Percentiles rank a stretch among this genome's conserved stretches.
These are phyloP conservation scores for Philereme vetulata DNA, from an alignment of 2,888 invertebrate species.

Conservation along the genomic window DNA sequence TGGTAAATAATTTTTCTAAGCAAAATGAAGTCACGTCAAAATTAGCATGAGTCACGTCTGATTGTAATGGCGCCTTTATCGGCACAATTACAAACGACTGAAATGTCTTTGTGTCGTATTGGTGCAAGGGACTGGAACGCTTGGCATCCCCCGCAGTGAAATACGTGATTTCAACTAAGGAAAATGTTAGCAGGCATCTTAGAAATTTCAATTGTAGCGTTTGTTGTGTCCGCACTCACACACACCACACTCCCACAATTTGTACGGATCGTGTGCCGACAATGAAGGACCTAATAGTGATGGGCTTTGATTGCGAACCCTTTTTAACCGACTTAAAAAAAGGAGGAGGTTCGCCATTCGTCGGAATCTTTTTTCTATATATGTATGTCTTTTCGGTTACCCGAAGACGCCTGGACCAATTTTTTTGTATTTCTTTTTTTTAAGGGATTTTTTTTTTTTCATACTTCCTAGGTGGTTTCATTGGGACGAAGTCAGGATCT, in stretches of 20 bases:
- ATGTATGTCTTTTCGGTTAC: no score
- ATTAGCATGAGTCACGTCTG: constrained; percentile 12
- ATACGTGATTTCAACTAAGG: constrained; percentile 73
- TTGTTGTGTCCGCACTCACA: constrained; percentile 62
- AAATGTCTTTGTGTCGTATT: constrained; percentile 61
- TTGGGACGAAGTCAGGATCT: no score
- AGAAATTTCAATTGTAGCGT: constrained; percentile 80
- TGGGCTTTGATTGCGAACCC: constrained; percentile 15
- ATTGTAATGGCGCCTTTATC: constrained; percentile 47
- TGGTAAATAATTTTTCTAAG: no score
- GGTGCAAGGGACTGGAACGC: constrained; percentile 54
- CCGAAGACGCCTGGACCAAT: no score
- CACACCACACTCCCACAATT: constrained; percentile 66
- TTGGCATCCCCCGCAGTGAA: constrained; percentile 64
- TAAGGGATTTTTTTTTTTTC: no score
- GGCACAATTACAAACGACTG: constrained; percentile 61
- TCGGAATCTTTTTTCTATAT: no score
- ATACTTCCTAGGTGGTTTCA: not conserved
- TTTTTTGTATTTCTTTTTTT: not conserved
- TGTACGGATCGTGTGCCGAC: constrained; percentile 67
- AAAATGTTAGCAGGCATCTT: constrained; percentile 77
- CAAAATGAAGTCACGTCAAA: not conserved
- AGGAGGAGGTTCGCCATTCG: no score
- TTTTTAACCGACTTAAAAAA: constrained; percentile 2
- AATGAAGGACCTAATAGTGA: constrained; percentile 54